Evolutionary conservation across 2,888 invertebrate species (phyloP), one percentile per base, ranked within the genome.

Genomic region (Melanotus villosus): DNA sequence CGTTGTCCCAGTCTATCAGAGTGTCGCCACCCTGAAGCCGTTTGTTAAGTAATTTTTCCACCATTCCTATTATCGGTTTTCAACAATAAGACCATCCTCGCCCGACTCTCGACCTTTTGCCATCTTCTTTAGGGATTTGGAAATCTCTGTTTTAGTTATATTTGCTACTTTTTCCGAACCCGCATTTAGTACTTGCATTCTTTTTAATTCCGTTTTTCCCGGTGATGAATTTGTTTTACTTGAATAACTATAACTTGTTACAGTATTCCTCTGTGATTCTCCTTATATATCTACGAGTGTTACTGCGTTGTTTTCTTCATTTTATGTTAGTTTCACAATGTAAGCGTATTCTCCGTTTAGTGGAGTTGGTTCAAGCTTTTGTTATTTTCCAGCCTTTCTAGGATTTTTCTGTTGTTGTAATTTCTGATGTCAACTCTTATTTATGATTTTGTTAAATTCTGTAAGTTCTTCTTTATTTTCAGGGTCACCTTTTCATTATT

Each of bases 91-190:
- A 23, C 43, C 43, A 18, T 43, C 43, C 7, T 50, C 50, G 26
- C 23, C 50, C 1, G 1, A 2, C n/a, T 9, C 2, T 50, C 26
- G 21, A 3, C 26, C 23, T 9, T 50, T 50, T 30, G 50, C 26
- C 50, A 50, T 50, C 26, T 50, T 50, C 4, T 23, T 50, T 50
- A 50, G 50, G 3, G 50, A 50, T n/a, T 21, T 19, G 10, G 14
- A 19, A 9, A 50, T 50, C 21, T 50, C 26, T 12, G 21, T 23
- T n/a, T 50, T 50, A 50, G 21, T 50, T 50, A 30, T 50, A 5
- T 26, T 12, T 50, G 50, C 2, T 50, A 50, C 26, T 26, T 50
- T 23, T 50, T 50, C 50, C 26, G 30, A 50, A 7, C 30, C n/a
- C 21, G 21, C 21, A 23, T 50, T 50, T 50, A 21, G 50, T 7